phyloP scores from a whole-genome alignment of 1,140 invertebrate species.

The Arion vulgaris region DNA sequence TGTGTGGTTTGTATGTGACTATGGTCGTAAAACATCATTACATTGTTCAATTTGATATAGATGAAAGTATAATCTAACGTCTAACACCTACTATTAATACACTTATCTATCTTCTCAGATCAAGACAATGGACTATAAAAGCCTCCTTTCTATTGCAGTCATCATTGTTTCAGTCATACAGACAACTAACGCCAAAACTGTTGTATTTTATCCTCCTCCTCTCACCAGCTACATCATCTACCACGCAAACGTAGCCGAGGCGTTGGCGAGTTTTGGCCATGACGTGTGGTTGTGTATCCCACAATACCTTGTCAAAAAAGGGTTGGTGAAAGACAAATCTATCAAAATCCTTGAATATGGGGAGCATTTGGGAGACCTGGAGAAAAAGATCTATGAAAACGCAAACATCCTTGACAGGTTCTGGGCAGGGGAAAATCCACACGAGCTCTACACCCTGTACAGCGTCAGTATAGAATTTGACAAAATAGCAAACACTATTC shows the following conservation, averaged over 20 bases:
- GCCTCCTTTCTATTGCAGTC: too few relatives aligned
- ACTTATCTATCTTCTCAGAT: too few relatives aligned
- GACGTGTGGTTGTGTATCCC: constrained; percentile 31
- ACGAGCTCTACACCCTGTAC: not conserved
- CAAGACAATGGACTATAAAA: too few relatives aligned
- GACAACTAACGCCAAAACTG: constrained; percentile 12
- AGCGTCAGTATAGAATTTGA: not conserved
- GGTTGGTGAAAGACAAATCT: constrained; percentile 10
- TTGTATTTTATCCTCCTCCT: constrained; percentile 34
- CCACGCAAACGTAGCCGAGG: constrained; percentile 29
- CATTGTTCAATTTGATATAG: too few relatives aligned
- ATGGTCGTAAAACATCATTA: too few relatives aligned
- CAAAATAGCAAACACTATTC: not conserved
- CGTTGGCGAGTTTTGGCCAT: constrained; percentile 31
- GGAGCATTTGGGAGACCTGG: not conserved
- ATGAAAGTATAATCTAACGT: too few relatives aligned
- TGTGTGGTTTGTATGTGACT: too few relatives aligned
- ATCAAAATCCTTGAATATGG: constrained; percentile 32
- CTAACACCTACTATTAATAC: too few relatives aligned
- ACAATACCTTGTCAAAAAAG: not conserved
- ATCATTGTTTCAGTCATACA: too few relatives aligned
- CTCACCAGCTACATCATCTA: constrained; percentile 29
- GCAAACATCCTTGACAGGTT: constrained; percentile 9
- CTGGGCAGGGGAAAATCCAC: constrained; percentile 9
- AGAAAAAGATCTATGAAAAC: not conserved